Base-by-base conservation (phyloP, 2,797 vertebrate species). In the Microhierax caerulescens region DNA sequence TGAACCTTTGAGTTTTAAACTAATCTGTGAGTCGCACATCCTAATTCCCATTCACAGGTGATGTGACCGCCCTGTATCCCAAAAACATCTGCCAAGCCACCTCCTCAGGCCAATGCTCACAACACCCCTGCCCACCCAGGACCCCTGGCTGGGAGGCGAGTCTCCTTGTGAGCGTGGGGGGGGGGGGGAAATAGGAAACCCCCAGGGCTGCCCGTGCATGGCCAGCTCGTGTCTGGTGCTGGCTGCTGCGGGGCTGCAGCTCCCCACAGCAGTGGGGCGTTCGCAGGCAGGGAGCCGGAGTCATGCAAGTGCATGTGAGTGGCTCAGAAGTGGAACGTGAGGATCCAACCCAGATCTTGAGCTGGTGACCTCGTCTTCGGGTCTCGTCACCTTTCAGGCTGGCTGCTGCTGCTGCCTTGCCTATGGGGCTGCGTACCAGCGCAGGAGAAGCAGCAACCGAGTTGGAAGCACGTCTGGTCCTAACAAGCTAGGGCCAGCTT, bases 181-280 rank as follows among this genome's bases (percentile, higher is more conserved):
- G n/a, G n/a, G n/a, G 39, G 39, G 53, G n/a, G 23, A 72, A 76
- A 57, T 6, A 57, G 57, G 36, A 43, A 75, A 61, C 41, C 11
- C 5, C 5, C 68, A 68, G 10, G 24, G 37, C 10, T 45, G 28
- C 27, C 24, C 0, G 0, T 54, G 41, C 41, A 13, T 0, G 2
- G n/a, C n/a, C 59, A 51, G 30, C 25, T 45, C 2, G 0, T 69
- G 24, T 77, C 32, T 88, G 61, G 37, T 65, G 37, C 65, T 0
- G 7, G 47, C 83, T 53, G 69, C 75, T 56, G 56, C 23, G 30
- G 56, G 51, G 60, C 73, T 74, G 56, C 5, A 2, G 56, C 68
- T 61, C 30, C 3, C 0, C 48, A 47, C 61, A 19, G 61, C 74
- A 28, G 36, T 7, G 21, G n/a, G 15, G 23, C 57, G 4, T 43